A percentile compares a stretch with the other conserved stretches of the same genome.
These are phyloP conservation scores for Muricea muricata DNA, from an alignment of 92 coral and sea anemone genomes.

Conservation along the genomic window DNA sequence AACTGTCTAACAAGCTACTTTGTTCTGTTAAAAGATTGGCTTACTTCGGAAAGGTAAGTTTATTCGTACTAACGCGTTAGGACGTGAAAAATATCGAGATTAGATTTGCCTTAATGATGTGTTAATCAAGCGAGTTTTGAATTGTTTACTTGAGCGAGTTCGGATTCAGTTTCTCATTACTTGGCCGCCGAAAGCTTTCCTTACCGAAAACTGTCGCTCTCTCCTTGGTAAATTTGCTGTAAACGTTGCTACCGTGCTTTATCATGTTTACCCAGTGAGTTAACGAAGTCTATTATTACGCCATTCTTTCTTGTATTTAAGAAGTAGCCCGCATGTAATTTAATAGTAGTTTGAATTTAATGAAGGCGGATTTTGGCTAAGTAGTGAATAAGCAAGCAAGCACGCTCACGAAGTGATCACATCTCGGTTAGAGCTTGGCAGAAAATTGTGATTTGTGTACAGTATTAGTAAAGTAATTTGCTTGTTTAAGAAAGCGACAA, in stretches of 20 bases:
- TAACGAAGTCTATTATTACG: conserved; percentile 11
- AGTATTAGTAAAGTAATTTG: conserved; percentile 4
- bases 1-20: neutral
- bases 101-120: conserved; percentile 23
- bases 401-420: neutral
- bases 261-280: neutral
- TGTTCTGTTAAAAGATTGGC: neutral
- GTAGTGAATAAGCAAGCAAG: conserved; percentile 6
- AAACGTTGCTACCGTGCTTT: neutral
- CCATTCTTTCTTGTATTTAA: neutral
- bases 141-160: neutral
- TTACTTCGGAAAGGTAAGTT: conserved; percentile 6
- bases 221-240: neutral
- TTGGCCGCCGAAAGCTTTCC: neutral
- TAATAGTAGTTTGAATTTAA: conserved; percentile 25
- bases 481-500: conserved; percentile 5
- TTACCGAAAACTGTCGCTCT: neutral
- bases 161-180: neutral
- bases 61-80: neutral
- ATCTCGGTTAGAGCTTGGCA: neutral
- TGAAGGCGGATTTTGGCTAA: neutral
- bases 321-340: neutral
- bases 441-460: neutral
- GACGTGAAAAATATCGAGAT: neutral
- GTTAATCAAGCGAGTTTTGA: conserved; percentile 28